A percentile compares a stretch with the other conserved stretches of the same genome.
Evolutionary conservation across 2,888 invertebrate species (phyloP).

Genomic region (Rambutsinella grinnellia): DNA sequence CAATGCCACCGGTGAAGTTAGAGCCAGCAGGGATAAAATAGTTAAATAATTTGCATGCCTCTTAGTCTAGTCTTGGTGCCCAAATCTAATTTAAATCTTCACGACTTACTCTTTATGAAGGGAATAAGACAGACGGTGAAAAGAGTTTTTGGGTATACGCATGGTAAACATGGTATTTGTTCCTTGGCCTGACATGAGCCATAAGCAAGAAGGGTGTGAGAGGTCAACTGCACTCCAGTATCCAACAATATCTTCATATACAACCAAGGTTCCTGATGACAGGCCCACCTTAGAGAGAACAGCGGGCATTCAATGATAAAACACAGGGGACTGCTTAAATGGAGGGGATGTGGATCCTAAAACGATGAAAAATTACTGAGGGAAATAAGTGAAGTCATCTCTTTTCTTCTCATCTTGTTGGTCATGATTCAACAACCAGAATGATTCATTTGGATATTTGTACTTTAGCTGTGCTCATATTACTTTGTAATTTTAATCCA

Average conservation of each 20-base stretch:
- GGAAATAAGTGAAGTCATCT: constrained; percentile 41
- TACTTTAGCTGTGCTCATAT: no score
- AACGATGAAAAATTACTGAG: constrained; percentile 66
- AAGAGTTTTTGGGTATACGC: no score
- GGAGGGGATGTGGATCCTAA: constrained; percentile 39
- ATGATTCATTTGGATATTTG: no score
- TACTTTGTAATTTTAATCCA: no score
- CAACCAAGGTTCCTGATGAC: constrained; percentile 61
- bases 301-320: constrained; percentile 65
- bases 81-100: constrained; percentile 48
- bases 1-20: constrained; percentile 57
- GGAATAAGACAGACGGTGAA: no score
- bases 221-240: constrained; percentile 58
- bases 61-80: constrained; percentile 26
- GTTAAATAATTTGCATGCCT: constrained; percentile 59
- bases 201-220: constrained; percentile 56
- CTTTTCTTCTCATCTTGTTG: no score
- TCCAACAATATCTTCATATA: constrained; percentile 47
- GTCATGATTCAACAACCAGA: no score
- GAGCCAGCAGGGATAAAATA: constrained; percentile 55
- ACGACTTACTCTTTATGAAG: no score
- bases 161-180: constrained; percentile 30
- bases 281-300: constrained; percentile 67
- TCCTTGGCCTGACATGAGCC: constrained; percentile 6
- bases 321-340: no score